Conservation (phyloP, 2,797 vertebrate species). For the Adrianichthys oophorus region DNA sequence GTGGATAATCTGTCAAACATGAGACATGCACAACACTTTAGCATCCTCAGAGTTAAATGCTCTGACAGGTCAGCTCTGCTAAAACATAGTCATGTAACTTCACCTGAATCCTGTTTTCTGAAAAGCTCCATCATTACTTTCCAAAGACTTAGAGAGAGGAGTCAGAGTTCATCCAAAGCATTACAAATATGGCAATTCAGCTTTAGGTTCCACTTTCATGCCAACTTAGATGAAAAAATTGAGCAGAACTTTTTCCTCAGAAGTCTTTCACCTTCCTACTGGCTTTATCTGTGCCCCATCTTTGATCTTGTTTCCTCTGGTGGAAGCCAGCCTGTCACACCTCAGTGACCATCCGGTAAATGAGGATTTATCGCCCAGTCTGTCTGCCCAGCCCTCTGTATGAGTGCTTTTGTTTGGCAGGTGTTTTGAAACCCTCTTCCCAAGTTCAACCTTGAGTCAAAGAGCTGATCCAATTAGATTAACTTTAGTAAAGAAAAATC, state of each 20-base stretch:
- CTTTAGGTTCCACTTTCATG: conserved; percentile 22
- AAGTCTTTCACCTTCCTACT: conserved; percentile 38
- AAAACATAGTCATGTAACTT: no score
- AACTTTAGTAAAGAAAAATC: conserved; percentile 9
- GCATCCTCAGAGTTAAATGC: no score
- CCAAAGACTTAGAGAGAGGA: background rate
- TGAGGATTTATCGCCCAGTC: conserved; percentile 68
- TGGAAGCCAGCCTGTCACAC: conserved; percentile 62
- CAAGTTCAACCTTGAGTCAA: conserved; percentile 38
- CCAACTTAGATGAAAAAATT: conserved; percentile 16
- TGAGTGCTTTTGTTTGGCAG: conserved; percentile 52
- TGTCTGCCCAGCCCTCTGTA: conserved; percentile 34
- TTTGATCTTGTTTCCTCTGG: conserved; percentile 56
- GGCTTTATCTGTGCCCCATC: conserved; percentile 37
- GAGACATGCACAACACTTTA: no score
- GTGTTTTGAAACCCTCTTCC: conserved; percentile 32
- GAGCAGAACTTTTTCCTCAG: conserved; percentile 23
- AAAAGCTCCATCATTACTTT: no score
- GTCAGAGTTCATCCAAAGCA: background rate
- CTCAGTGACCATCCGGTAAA: conserved; percentile 63
- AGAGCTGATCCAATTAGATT: conserved; percentile 16
- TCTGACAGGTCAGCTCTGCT: no score
- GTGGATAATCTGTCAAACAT: background rate
- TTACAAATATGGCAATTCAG: conserved; percentile 7
- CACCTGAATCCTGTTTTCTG: no score